Evolutionary conservation across 2,113 vertebrate species (phyloP).

Genomic region (Trematomus loennbergii): DNA sequence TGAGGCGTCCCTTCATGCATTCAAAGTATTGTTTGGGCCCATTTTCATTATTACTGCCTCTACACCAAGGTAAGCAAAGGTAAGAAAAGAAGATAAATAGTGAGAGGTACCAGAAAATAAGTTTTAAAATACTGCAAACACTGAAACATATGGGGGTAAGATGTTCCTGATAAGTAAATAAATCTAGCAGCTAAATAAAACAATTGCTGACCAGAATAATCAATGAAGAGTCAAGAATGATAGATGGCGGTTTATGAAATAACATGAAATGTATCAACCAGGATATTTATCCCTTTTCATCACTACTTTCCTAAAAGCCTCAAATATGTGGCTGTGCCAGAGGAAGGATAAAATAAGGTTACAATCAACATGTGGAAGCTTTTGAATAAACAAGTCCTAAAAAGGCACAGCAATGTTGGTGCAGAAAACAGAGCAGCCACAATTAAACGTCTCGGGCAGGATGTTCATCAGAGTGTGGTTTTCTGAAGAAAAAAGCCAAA

Average conservation of each 20-base stretch:
- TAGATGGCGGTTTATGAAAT: neutral
- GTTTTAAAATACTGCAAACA: neutral
- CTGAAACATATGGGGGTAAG: neutral
- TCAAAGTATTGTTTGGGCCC: constrained; percentile 51
- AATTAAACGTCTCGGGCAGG: constrained; percentile 80
- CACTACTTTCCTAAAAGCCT: constrained; percentile 5
- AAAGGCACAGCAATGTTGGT: constrained; percentile 64
- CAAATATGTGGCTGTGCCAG: constrained; percentile 25
- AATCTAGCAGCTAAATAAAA: neutral
- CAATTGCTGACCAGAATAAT: neutral
- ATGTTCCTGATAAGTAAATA: neutral
- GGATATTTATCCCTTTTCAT: neutral
- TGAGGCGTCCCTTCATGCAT: constrained; percentile 46
- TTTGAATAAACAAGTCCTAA: constrained; percentile 78
- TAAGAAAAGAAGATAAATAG: neutral
- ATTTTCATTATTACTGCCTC: constrained; percentile 30
- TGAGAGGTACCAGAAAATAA: neutral
- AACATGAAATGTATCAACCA: constrained; percentile 4
- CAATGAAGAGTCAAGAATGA: neutral
- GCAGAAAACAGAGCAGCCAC: constrained; percentile 73
- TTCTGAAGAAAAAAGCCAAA: constrained; percentile 70
- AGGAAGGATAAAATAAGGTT: constrained; percentile 45
- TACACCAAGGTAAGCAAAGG: neutral
- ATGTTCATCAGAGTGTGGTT: constrained; percentile 84
- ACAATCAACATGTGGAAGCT: constrained; percentile 76